Base-by-base conservation (phyloP, 2,888 invertebrate genomes). In the Orchesellides sinensis region DNA sequence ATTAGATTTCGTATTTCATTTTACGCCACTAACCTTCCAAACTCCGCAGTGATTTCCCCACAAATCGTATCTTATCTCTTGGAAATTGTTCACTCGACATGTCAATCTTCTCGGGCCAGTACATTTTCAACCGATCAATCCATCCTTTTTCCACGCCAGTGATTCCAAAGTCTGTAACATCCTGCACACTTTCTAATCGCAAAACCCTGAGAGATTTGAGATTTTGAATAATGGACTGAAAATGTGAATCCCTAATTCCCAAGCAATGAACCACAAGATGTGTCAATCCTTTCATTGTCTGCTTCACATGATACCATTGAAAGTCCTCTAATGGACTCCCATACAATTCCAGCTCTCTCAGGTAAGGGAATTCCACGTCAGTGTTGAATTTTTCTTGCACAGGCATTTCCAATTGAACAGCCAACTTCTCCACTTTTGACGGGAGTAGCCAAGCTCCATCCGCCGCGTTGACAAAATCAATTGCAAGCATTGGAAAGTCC, bases 131-230 rank as follows among this genome's bases (percentile, higher is more conserved):
- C n/a, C 47, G 35, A 19, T 80, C 72, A 14, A 80, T 66, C 40
- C 66, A 72, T 8, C 66, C 56, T 19, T 65, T 49, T 25, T 73
- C 66, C 40, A 80, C 66, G 0, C 80, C 80, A 1, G 80, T 80
- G n/a, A 80, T 49, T 12, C 80, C 80, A 29, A 66, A 80, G 29
- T 80, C 80, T 0, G 80, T 73, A 21, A 80, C 49, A 27, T 66
- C 65, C 12, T 59, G 63, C 2, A 56, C 54, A 21, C 47, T 72
- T 19, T 73, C 78, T 4, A 78, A 49, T 25, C 63, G 59, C 21
- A 78, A 25, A 3, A 78, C 78, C 69, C 63, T 47, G 21, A 78
- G 63, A 21, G 61, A 49, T 14, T 69, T 52, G 14, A 78, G 68
- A 19, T 63, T 61, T 10, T 56, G 61, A 21, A 69, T 61, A 19